These are phyloP conservation scores for Neoitamus cyanurus DNA, from an alignment of 2,888 invertebrate genomes.

Conservation along the genomic window DNA sequence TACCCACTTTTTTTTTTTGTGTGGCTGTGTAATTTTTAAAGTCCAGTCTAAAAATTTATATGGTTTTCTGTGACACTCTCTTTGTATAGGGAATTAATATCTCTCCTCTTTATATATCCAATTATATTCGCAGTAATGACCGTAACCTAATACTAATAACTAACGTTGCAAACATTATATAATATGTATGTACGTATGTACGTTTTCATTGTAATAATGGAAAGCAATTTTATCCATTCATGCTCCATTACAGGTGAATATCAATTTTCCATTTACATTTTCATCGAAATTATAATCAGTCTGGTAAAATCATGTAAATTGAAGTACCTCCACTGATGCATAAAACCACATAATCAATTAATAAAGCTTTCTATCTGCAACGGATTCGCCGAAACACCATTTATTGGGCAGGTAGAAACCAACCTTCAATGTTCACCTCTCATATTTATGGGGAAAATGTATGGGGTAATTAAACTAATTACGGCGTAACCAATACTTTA, in stretches of 20 bases:
- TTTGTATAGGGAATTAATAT: no score
- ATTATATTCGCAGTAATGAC: no score
- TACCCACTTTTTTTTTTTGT: no score
- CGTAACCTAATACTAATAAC: no score
- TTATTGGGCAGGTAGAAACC: neutral
- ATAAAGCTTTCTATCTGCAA: neutral
- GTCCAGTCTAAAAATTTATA: no score
- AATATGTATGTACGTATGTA: no score
- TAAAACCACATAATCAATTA: neutral
- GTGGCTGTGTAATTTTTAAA: no score
- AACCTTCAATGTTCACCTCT: neutral
- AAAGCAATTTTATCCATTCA: neutral
- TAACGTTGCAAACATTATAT: no score
- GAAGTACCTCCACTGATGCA: neutral
- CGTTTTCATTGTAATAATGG: neutral
- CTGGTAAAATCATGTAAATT: neutral
- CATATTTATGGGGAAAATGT: neutral
- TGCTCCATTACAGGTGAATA: no score
- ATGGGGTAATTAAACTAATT: neutral
- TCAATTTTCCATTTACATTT: neutral
- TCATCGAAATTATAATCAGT: neutral
- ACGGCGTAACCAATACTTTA: neutral
- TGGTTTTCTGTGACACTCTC: no score
- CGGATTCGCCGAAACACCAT: neutral
- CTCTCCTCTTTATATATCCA: no score